These are phyloP conservation scores for Glossophaga mutica DNA, from an alignment of 2,797 vertebrate genomes.

Conservation along the genomic window DNA sequence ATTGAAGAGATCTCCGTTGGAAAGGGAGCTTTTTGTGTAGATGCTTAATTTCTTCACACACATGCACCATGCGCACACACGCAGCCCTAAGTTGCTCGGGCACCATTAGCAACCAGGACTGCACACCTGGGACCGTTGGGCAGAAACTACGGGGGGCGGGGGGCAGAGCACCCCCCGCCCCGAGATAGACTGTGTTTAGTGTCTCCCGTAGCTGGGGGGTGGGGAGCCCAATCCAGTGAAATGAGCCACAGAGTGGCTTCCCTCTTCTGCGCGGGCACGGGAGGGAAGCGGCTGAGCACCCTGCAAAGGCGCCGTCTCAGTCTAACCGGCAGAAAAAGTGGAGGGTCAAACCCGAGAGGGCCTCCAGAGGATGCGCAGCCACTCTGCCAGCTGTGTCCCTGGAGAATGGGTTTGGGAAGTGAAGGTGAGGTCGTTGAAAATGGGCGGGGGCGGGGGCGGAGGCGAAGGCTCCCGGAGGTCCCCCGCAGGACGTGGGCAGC, in stretches of 20 bases:
- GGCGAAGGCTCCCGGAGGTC: not conserved
- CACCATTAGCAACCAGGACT: not conserved
- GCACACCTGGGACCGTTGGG: not conserved
- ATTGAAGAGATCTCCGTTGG: not conserved
- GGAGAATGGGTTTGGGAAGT: not conserved
- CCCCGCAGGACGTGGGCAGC: not conserved
- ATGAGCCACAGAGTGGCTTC: not conserved
- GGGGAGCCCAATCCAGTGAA: not conserved
- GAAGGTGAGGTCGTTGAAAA: not conserved
- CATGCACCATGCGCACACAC: no score
- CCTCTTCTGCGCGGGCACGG: not conserved
- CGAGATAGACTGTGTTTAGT: not conserved
- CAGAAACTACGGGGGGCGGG: not conserved
- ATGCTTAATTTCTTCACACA: not conserved
- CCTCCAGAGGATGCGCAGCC: not conserved
- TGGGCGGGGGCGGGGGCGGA: not conserved
- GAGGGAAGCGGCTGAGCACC: not conserved
- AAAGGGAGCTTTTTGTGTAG: not conserved
- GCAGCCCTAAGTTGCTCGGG: not conserved
- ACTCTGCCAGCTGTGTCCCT: not conserved
- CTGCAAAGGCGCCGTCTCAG: not conserved
- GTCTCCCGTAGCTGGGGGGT: not conserved
- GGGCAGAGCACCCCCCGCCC: no score
- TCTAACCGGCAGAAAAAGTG: not conserved
- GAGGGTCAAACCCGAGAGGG: not conserved